Percentiles rank a stretch among this genome's conserved stretches.
Evolutionary conservation across 2,888 invertebrate genomes (phyloP).

Genomic region (Nemapogon koenigi): DNA sequence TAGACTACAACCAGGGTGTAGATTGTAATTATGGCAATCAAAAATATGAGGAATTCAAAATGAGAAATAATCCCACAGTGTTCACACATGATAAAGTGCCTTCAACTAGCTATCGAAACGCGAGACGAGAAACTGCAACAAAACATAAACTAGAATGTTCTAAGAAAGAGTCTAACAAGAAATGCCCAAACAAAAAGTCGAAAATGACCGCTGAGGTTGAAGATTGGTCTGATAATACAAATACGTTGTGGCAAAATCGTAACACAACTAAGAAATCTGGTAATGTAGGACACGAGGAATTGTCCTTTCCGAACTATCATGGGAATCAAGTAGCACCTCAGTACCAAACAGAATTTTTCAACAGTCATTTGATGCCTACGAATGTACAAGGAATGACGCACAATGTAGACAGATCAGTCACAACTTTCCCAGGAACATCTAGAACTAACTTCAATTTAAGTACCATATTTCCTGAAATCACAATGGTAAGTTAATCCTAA

Average conservation of each 20-base stretch:
- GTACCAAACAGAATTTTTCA: slow-evolving; percentile 51
- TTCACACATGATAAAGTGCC: slow-evolving; percentile 41
- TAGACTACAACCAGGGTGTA: slow-evolving; percentile 47
- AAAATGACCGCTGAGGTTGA: slow-evolving; percentile 42
- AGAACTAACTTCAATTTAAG: slow-evolving; percentile 82
- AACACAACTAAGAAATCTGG: slow-evolving; percentile 35
- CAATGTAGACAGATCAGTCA: slow-evolving; percentile 38
- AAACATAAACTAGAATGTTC: slow-evolving; percentile 56
- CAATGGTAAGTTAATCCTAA: slow-evolving; percentile 59
- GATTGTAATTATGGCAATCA: slow-evolving; percentile 53
- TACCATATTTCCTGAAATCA: slow-evolving; percentile 85
- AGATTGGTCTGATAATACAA: slow-evolving; percentile 45
- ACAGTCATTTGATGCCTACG: slow-evolving; percentile 45
- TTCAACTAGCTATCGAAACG: slow-evolving; percentile 33
- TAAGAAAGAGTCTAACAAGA: slow-evolving; percentile 52
- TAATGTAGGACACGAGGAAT: slow-evolving; percentile 42
- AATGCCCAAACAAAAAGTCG: slow-evolving; percentile 46
- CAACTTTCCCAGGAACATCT: slow-evolving; percentile 45
- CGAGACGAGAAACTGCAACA: slow-evolving; percentile 42
- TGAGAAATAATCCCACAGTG: slow-evolving; percentile 37
- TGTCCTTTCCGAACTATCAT: slow-evolving; percentile 47
- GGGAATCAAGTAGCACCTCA: slow-evolving; percentile 48
- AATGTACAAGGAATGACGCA: slow-evolving; percentile 43
- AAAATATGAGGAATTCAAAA: slow-evolving; percentile 52
- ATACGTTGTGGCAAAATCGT: slow-evolving; percentile 50